Percentiles rank a stretch among this genome's conserved stretches.
phyloP scores from a whole-genome alignment of 2,113 vertebrate species.

The Engraulis encrasicolus region DNA sequence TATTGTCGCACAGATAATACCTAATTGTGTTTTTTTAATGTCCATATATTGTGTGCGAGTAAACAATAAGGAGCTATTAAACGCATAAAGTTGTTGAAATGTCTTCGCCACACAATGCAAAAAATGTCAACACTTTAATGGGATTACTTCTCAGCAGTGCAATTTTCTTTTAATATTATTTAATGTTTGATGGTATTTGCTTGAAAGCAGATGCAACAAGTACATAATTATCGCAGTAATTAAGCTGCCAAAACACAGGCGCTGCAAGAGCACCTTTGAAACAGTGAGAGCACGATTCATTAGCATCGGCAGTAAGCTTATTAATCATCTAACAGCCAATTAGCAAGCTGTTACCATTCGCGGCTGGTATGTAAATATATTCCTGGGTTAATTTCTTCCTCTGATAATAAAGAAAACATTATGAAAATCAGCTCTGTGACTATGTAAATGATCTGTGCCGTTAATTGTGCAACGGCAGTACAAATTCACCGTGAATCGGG shows the following conservation, averaged over 20 bases:
- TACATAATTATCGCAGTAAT: slow-evolving; percentile 97
- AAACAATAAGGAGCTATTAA: not conserved
- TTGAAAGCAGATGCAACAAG: slow-evolving; percentile 96
- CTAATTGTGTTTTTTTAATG: not conserved
- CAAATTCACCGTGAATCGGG: slow-evolving; percentile 66
- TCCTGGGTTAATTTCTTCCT: slow-evolving; percentile 94
- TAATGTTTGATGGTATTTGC: slow-evolving; percentile 96
- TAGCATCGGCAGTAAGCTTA: slow-evolving; percentile 99
- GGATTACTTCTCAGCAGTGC: slow-evolving; percentile 80
- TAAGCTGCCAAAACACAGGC: slow-evolving; percentile 93
- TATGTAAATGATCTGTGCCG: slow-evolving; percentile 97
- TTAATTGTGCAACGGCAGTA: slow-evolving; percentile 86
- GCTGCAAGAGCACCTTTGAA: slow-evolving; percentile 96
- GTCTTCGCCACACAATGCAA: slow-evolving; percentile 46
- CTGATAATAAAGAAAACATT: slow-evolving; percentile 99
- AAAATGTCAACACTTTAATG: slow-evolving; percentile 72
- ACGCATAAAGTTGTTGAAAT: slow-evolving; percentile 24
- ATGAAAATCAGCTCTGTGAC: slow-evolving; percentile 98
- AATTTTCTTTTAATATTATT: slow-evolving; percentile 92
- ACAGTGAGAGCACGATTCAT: slow-evolving; percentile 92
- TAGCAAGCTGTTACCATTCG: slow-evolving; percentile 94
- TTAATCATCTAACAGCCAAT: slow-evolving; percentile 99
- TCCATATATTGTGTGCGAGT: not conserved
- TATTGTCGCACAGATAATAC: not conserved
- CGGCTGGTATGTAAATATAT: slow-evolving; percentile 93